A percentile compares a stretch with the other conserved stretches of the same genome.
phyloP scores from a whole-genome alignment of 1,140 invertebrate genomes.

The Tyrophagus putrescentiae region DNA sequence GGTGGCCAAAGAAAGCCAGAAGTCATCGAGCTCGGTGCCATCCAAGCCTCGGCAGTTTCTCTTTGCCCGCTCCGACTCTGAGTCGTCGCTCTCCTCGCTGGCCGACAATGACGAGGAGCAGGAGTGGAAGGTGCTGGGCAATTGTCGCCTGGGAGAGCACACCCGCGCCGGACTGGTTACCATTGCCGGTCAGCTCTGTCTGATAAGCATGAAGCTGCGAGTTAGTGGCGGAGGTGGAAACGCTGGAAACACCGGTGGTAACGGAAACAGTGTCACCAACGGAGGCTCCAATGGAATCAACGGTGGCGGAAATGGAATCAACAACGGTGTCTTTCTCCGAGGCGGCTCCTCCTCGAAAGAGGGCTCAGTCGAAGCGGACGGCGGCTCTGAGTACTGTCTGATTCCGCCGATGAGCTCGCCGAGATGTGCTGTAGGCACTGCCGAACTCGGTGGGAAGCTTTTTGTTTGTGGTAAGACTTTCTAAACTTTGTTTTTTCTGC shows the following conservation, averaged over 20 bases:
- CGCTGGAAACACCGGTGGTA: slow-evolving; percentile 20
- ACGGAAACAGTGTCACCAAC: slow-evolving; percentile 35
- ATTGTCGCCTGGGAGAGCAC: slow-evolving; percentile 44
- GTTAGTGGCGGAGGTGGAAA: slow-evolving; percentile 33
- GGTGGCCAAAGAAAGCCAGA: neutral
- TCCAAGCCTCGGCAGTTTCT: slow-evolving; percentile 45
- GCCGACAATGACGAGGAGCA: slow-evolving; percentile 42
- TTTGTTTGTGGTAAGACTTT: slow-evolving; percentile 51
- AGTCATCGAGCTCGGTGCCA: slow-evolving; percentile 39
- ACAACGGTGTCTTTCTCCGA: too few relatives aligned
- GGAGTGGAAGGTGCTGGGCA: slow-evolving; percentile 50
- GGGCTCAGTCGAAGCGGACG: slow-evolving; percentile 7
- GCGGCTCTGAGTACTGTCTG: slow-evolving; percentile 22
- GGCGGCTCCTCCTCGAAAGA: slow-evolving; percentile 20
- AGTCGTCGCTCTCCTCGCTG: slow-evolving; percentile 32
- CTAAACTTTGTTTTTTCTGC: slow-evolving; percentile 2
- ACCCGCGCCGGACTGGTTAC: slow-evolving; percentile 50
- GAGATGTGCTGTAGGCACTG: slow-evolving; percentile 57
- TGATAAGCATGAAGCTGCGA: slow-evolving; percentile 47
- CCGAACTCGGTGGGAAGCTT: slow-evolving; percentile 48
- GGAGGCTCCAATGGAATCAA: slow-evolving; percentile 23
- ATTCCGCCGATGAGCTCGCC: slow-evolving; percentile 49
- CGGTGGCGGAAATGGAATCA: slow-evolving; percentile 21
- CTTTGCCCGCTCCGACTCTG: slow-evolving; percentile 44
- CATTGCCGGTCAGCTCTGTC: slow-evolving; percentile 44